A percentile compares a stretch with the other conserved stretches of the same genome.
Evolutionary conservation across 2,888 invertebrate genomes (phyloP).

Genomic region (Stenodera caucasica): DNA sequence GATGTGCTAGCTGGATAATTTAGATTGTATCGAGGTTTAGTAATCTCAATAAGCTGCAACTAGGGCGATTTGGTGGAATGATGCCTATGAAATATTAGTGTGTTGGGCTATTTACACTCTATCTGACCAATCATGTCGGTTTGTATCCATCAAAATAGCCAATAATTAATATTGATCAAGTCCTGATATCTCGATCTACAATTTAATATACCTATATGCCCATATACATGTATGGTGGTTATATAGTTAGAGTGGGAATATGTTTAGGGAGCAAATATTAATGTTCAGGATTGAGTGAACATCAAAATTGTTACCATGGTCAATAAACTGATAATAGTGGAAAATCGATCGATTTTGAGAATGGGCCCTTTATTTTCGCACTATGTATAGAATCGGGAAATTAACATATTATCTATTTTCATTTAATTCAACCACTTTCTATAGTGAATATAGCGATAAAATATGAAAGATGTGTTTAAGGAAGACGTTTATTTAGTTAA

Average conservation of each 20-base stretch:
- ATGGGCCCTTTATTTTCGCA: slow-evolving; percentile 28
- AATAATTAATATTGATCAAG: slow-evolving; percentile 51
- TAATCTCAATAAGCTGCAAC: slow-evolving; percentile 1
- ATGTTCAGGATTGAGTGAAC: slow-evolving; percentile 44
- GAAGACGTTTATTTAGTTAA: slow-evolving; percentile 33
- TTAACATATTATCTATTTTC: slow-evolving; percentile 24
- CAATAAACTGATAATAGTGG: slow-evolving; percentile 40
- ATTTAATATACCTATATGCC: background rate
- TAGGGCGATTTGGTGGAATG: slow-evolving; percentile 5
- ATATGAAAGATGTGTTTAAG: slow-evolving; percentile 26
- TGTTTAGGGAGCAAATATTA: slow-evolving; percentile 44
- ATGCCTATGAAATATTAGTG: slow-evolving; percentile 26
- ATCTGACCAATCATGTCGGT: slow-evolving; percentile 33
- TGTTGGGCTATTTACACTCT: slow-evolving; percentile 23
- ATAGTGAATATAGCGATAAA: slow-evolving; percentile 23
- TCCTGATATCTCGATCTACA: slow-evolving; percentile 37
- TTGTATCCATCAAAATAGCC: slow-evolving; percentile 44
- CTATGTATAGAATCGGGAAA: slow-evolving; percentile 20
- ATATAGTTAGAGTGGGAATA: background rate
- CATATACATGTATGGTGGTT: background rate
- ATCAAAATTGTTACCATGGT: slow-evolving; percentile 30
- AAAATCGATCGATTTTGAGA: slow-evolving; percentile 45
- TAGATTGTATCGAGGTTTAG: background rate
- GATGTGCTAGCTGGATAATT: too few relatives aligned
- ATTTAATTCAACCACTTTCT: background rate